Percentiles rank a stretch among this genome's conserved stretches.
Conservation (phyloP, 2,888 invertebrate genomes). For the Erebia aethiops region DNA sequence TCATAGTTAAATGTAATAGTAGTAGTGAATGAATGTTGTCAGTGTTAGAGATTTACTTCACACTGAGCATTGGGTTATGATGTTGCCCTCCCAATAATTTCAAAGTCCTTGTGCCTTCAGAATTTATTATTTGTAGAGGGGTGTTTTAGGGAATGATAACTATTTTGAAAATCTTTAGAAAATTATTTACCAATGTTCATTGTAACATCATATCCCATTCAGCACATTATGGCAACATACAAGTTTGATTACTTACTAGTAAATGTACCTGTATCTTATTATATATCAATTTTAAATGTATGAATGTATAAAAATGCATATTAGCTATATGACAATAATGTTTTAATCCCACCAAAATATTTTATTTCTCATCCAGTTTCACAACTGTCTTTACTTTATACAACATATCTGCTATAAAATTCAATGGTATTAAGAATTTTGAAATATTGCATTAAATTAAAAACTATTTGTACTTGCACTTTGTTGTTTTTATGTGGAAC, state of each 20-base stretch:
- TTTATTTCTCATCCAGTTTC: constrained; percentile 59
- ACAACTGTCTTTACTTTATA: constrained; percentile 37
- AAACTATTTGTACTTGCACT: constrained; percentile 27
- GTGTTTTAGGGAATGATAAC: constrained; percentile 30
- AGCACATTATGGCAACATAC: constrained; percentile 27
- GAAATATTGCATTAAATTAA: constrained; percentile 61
- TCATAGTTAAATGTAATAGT: constrained; percentile 20
- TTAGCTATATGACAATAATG: constrained; percentile 57
- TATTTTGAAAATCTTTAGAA: constrained; percentile 19
- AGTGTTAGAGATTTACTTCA: constrained; percentile 33
- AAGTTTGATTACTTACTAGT: constrained; percentile 23
- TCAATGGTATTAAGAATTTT: constrained; percentile 50
- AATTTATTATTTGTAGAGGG: constrained; percentile 42
- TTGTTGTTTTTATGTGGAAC: constrained; percentile 19
- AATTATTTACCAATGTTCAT: constrained; percentile 26
- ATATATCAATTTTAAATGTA: constrained; percentile 30
- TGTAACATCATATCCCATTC: constrained; percentile 23
- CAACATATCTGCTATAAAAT: constrained; percentile 42
- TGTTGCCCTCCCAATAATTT: constrained; percentile 37
- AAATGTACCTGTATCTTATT: constrained; percentile 24
- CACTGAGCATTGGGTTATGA: constrained; percentile 26
- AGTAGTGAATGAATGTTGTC: constrained; percentile 33
- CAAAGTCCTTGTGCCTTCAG: constrained; percentile 48
- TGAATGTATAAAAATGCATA: constrained; percentile 28
- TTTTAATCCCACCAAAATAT: constrained; percentile 59